Evolutionary conservation across 2,113 vertebrate genomes (phyloP).

Genomic region (Phalacrocorax pelagicus): DNA sequence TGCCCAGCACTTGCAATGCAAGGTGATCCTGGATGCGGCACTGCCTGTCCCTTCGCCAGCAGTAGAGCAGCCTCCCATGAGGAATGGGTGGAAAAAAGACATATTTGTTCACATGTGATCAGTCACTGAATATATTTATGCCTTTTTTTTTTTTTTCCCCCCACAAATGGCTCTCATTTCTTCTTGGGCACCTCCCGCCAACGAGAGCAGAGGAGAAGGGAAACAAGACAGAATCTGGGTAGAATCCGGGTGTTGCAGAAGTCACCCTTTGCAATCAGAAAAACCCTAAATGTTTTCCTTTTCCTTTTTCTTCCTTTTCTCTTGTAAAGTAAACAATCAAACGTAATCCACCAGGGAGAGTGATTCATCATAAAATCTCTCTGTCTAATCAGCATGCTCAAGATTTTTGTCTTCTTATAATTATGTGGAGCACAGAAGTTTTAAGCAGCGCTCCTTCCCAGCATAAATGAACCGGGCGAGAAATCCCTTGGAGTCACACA

Average conservation of each 20-base stretch:
- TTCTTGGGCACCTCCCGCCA: background rate
- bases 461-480: rapidly evolving
- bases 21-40: background rate
- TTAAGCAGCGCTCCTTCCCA: background rate
- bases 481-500: background rate
- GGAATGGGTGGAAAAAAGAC: background rate
- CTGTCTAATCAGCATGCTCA: background rate
- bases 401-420: background rate
- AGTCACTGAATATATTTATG: background rate
- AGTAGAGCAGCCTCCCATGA: background rate
- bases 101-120: background rate
- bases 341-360: background rate
- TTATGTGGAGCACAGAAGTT: background rate
- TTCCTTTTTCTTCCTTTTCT: background rate
- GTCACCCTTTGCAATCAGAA: background rate
- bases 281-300: background rate
- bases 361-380: conserved; percentile 12
- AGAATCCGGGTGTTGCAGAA: background rate
- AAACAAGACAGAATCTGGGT: background rate
- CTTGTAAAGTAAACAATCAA: conserved; percentile 16
- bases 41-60: background rate
- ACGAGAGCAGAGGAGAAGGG: background rate
- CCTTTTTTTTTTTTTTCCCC: background rate
- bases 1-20: background rate
- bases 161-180: background rate